Base-by-base conservation (phyloP, 2,888 invertebrate species). In the Campopleginae sp. region DNA sequence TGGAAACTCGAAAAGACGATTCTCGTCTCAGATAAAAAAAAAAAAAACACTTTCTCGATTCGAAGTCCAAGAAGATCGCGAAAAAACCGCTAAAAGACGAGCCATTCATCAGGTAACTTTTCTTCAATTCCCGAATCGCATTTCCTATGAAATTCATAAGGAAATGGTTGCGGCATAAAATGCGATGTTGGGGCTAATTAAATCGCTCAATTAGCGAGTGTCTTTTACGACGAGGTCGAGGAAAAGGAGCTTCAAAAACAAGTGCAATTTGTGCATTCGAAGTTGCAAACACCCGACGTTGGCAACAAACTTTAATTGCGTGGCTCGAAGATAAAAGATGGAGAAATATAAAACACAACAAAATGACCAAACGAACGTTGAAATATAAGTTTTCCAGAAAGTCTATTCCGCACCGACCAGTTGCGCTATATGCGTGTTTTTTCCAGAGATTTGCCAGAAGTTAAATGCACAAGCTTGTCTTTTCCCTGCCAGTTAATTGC, bases 281-380 rank as follows among this genome's bases (percentile, higher is more conserved):
- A 71, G 42, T 68, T 44, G 17, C 27, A 17, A 66, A 19, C 42
- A 31, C 4, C 63, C 23, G 58, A 76, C 76, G 33, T 61, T 44
- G 44, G 23, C 54, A 54, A 54, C 46, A 38, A 80, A 80, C 80
- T 84, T 84, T 84, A 80, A 84, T 84, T 80, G 80, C 80, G 42
- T 54, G 75, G 70, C 42, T 54, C 74, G 61, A 44, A 19, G 38
- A 17, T 38, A 66, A 46, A 51, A 51, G 14, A 66, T n/a, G n/a
- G n/a, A 68, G 75, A 76, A 71, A 31, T 5, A 17, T 46, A n/a
- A 72, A 72, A 72, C n/a, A 27, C 61, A 42, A 63, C 19, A 23
- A 65, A 65, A 38, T 27, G 23, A 33, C 19, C 27, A 23, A 48
- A 71, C 48, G 70, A 51, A 63, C 33, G 44, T 65, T 48, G 65